Base-by-base conservation (phyloP, 2,797 vertebrate genomes). In the Silurus aristotelis region DNA sequence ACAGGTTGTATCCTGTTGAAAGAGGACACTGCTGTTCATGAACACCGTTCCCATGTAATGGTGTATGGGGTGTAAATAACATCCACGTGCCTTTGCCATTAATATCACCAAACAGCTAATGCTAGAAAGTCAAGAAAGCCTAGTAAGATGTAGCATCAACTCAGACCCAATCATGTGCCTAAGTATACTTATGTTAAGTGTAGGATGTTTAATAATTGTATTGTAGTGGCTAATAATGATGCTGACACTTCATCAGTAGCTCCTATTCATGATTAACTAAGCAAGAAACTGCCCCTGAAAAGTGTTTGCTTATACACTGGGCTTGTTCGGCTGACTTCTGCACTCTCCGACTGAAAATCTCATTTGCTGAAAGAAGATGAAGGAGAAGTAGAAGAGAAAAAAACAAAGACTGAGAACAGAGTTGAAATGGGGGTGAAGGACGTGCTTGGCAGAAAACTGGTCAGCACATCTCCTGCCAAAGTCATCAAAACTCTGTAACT, bases 401-500 rank as follows among this genome's bases (percentile, higher is more conserved):
- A 52, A 52, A 52, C 71, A 84, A 88, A 68, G 14, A 86, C 85
- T 84, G 86, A 85, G 77, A 84, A 89, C 90, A 90, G 90, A 92
- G 93, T 92, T 92, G 92, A 93, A 90, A 87, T 87, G 14, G 58
- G 89, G 90, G 92, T 93, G 90, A 93, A 92, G 92, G 88, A 90
- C 77, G 2, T 87, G 89, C 86, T 90, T 91, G 83, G 87, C 89
- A 85, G 89, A 84, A 78, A 85, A 15, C 9, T 73, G 12, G 85
- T 88, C 3, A 17, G 27, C 2, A n/a, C 14, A 19, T 58, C 68
- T 83, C 43, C 38, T 55, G 76, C 63, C 70, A 80, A 73, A 61
- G 87, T 77, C 87, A 78, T 86, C 75, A 83, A 82, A 83, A 83
- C 80, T 82, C 71, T 80, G 20, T 68, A 78, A 46, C 68, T 75